phyloP scores from a whole-genome alignment of 2,797 vertebrate genomes.

The Molothrus ater region DNA sequence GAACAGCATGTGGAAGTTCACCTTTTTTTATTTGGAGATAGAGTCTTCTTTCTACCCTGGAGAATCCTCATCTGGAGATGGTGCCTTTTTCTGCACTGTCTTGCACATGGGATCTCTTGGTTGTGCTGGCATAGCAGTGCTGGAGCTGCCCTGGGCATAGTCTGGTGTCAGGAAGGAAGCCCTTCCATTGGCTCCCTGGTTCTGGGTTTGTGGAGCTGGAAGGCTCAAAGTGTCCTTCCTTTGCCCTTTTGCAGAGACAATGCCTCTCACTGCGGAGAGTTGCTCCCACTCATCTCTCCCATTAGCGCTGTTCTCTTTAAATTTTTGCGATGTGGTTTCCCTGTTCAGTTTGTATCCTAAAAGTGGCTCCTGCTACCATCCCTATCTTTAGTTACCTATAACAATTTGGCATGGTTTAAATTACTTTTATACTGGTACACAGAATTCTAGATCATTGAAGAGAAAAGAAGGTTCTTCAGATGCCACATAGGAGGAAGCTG shows the following conservation, averaged over 20 bases:
- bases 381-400: not conserved
- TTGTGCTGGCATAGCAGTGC: not conserved
- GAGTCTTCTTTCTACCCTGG: not conserved
- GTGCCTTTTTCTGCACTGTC: not conserved
- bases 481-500: not conserved
- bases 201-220: not conserved
- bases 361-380: not conserved
- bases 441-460: not conserved
- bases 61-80: not conserved
- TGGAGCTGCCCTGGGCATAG: not conserved
- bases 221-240: not conserved
- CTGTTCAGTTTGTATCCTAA: not conserved
- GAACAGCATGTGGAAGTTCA: not conserved
- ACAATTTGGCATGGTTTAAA: not conserved
- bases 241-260: not conserved
- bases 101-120: accelerated
- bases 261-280: not conserved
- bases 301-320: not conserved
- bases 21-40: not conserved
- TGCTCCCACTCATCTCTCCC: not conserved
- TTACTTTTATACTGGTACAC: not conserved
- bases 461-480: not conserved
- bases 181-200: not conserved
- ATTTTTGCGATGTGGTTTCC: not conserved
- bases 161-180: not conserved